These are phyloP conservation scores for Stomatorhinus walkeri DNA, from an alignment of 2,797 vertebrate species.

Conservation along the genomic window DNA sequence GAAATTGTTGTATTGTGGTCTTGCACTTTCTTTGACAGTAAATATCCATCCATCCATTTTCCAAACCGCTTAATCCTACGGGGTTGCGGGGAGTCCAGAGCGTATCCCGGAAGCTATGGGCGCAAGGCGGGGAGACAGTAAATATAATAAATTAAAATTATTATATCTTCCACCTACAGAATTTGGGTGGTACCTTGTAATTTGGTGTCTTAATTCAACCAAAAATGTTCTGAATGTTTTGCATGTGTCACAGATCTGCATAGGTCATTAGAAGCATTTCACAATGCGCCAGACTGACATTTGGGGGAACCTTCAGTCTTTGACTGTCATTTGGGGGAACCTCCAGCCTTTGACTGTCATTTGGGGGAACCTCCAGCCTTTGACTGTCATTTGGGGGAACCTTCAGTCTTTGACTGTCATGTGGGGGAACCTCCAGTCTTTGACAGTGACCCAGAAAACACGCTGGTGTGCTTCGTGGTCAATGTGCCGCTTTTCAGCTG, in stretches of 20 bases:
- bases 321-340: neutral
- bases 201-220: neutral
- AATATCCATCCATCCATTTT: neutral
- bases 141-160: neutral
- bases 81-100: too few relatives aligned
- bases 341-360: neutral
- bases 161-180: neutral
- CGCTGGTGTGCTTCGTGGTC: neutral
- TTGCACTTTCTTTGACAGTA: neutral
- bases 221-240: neutral
- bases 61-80: too few relatives aligned
- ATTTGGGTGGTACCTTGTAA: neutral
- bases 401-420: neutral
- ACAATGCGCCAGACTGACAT: neutral
- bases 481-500: neutral
- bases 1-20: neutral
- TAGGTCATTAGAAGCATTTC: neutral
- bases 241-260: neutral
- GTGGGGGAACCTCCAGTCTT: neutral
- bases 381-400: neutral
- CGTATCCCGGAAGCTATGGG: too few relatives aligned
- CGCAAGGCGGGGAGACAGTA: neutral
- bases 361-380: neutral
- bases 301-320: neutral
- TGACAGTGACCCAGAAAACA: neutral